These are phyloP conservation scores for Saccostrea glomerata DNA, from an alignment of 1,140 invertebrate genomes.

Conservation along the genomic window DNA sequence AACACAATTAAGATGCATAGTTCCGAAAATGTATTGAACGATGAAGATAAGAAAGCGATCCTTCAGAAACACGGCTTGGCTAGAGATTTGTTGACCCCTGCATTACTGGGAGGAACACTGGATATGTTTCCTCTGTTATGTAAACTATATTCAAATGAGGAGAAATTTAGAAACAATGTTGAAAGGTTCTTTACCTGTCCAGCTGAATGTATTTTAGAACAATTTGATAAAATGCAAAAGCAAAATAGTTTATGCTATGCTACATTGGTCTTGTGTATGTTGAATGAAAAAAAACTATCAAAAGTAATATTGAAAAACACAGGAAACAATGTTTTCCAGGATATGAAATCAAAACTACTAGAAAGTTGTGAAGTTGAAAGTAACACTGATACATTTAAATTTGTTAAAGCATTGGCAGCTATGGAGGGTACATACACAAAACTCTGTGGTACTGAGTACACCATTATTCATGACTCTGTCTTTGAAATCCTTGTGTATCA, in stretches of 20 bases:
- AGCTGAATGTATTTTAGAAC: background rate
- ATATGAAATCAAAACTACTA: background rate
- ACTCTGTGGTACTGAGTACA: background rate
- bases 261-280: background rate
- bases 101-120: background rate
- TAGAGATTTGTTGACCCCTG: background rate
- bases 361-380: background rate
- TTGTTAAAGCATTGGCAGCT: background rate
- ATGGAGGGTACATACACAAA: background rate
- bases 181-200: background rate
- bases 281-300: background rate
- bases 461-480: background rate
- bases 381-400: background rate
- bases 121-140: background rate
- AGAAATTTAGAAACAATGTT: background rate
- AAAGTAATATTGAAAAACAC: background rate
- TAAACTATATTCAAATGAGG: background rate
- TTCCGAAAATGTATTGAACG: background rate
- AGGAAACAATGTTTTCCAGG: background rate
- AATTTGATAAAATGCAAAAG: background rate
- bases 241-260: background rate
- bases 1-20: background rate
- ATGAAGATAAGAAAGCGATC: background rate
- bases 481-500: background rate
- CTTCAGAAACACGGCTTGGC: background rate